A percentile compares a stretch with the other conserved stretches of the same genome.
These are phyloP conservation scores for Trigoniulus corallinus DNA, from an alignment of 1,140 invertebrate genomes.

Conservation along the genomic window DNA sequence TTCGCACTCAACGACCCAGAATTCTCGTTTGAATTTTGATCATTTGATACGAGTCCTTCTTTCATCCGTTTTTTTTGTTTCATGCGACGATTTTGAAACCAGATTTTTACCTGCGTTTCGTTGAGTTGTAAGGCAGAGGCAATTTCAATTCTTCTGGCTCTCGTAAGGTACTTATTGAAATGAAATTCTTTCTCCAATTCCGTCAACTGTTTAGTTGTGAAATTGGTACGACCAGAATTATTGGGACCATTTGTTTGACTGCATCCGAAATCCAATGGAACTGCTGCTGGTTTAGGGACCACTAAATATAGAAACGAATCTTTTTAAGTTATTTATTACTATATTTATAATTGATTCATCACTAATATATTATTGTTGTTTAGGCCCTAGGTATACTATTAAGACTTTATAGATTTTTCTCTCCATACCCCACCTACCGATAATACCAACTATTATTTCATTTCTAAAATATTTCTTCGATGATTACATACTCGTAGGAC, in stretches of 20 bases:
- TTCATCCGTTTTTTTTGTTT: constrained; percentile 88
- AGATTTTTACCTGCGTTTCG: constrained; percentile 80
- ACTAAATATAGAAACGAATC: no score
- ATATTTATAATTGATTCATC: no score
- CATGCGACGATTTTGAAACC: constrained; percentile 86
- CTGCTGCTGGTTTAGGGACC: background rate
- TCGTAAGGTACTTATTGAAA: constrained; percentile 96
- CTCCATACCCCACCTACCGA: no score
- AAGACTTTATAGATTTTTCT: no score
- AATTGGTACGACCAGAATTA: constrained; percentile 75
- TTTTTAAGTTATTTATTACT: no score
- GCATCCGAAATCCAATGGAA: no score
- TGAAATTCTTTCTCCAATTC: constrained; percentile 99
- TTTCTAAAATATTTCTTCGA: no score
- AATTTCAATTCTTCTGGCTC: constrained; percentile 92
- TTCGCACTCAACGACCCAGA: background rate
- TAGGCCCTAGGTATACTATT: no score
- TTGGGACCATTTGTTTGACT: no score
- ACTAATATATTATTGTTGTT: no score
- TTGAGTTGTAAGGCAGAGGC: constrained; percentile 88
- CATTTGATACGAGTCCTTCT: constrained; percentile 58
- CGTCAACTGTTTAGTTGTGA: constrained; percentile 96
- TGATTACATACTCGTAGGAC: no score
- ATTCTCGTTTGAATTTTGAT: constrained; percentile 17
- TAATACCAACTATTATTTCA: no score